A percentile compares a stretch with the other conserved stretches of the same genome.
Evolutionary conservation across 2,888 invertebrate genomes (phyloP).

Genomic region (Protonemura montana): DNA sequence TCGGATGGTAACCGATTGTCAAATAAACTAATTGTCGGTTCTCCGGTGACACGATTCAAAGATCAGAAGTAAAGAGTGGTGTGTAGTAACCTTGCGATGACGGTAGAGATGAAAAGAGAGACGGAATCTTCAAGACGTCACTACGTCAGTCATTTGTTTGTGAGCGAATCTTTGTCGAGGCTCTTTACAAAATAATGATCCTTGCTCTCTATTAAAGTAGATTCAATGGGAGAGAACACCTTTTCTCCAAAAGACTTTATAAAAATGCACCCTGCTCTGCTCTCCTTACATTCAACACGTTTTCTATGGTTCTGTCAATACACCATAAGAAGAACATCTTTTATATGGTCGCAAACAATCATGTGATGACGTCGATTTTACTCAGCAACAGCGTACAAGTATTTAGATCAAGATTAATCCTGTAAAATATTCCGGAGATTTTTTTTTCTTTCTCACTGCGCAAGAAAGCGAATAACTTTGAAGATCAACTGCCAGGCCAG

Average conservation of each 20-base stretch:
- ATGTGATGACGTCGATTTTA: constrained; percentile 17
- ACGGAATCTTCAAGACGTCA: constrained; percentile 46
- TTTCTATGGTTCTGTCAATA: constrained; percentile 15
- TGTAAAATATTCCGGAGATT: constrained; percentile 4
- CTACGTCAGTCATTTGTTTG: constrained; percentile 45
- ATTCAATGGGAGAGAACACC: constrained; percentile 36
- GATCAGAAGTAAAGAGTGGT: constrained; percentile 10
- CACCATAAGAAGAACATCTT: constrained; percentile 18
- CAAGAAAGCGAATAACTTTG: neutral
- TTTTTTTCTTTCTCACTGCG: neutral
- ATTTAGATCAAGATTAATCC: constrained; percentile 7
- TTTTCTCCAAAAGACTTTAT: constrained; percentile 45
- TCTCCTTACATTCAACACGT: constrained; percentile 15
- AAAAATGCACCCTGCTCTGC: constrained; percentile 45
- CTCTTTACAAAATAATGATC: constrained; percentile 41
- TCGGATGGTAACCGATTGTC: constrained; percentile 13
- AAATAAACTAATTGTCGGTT: constrained; percentile 38
- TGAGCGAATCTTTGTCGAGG: constrained; percentile 18
- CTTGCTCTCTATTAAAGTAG: constrained; percentile 27
- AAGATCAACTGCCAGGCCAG: neutral
- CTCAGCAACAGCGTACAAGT: neutral
- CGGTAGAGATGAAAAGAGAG: constrained; percentile 35
- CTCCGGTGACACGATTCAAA: constrained; percentile 39
- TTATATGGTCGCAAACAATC: constrained; percentile 9
- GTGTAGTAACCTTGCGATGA: neutral